These are phyloP conservation scores for Terrapene triunguis DNA, from an alignment of 2,113 vertebrate species.

Conservation along the genomic window DNA sequence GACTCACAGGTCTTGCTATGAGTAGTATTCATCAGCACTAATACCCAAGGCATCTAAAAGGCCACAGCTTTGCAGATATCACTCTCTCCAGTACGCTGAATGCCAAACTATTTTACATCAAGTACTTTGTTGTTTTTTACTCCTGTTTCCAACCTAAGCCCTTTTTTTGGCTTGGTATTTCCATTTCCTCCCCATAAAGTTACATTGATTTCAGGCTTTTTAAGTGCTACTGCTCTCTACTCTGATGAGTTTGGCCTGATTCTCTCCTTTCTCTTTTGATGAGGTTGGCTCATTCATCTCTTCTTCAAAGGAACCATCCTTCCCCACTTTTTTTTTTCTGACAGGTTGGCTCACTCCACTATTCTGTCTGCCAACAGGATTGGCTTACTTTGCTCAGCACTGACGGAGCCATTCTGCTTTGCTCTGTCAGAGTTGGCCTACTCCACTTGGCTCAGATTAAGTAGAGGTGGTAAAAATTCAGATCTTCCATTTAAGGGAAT, in stretches of 20 bases:
- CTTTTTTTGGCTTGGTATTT: conserved; percentile 47
- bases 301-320: conserved; percentile 52
- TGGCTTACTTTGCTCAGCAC: conserved; percentile 57
- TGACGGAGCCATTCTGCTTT: conserved; percentile 35
- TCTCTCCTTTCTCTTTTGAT: conserved; percentile 28
- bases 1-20: conserved; percentile 34
- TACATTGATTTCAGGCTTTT: conserved; percentile 53
- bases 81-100: background rate
- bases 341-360: conserved; percentile 36
- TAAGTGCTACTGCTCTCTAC: conserved; percentile 4
- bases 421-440: conserved; percentile 50
- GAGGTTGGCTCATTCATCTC: conserved; percentile 28
- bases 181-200: conserved; percentile 44
- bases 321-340: conserved; percentile 38
- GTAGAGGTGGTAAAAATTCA: background rate
- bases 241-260: background rate
- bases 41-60: background rate
- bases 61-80: background rate
- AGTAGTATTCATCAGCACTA: background rate
- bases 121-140: conserved; percentile 3
- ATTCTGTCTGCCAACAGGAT: conserved; percentile 46
- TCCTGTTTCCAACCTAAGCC: conserved; percentile 17
- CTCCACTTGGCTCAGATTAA: conserved; percentile 54
- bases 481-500: background rate
- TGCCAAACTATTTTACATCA: conserved; percentile 46